Conservation (phyloP, 2,888 invertebrate genomes). For the Lasioglossum zephyrum region DNA sequence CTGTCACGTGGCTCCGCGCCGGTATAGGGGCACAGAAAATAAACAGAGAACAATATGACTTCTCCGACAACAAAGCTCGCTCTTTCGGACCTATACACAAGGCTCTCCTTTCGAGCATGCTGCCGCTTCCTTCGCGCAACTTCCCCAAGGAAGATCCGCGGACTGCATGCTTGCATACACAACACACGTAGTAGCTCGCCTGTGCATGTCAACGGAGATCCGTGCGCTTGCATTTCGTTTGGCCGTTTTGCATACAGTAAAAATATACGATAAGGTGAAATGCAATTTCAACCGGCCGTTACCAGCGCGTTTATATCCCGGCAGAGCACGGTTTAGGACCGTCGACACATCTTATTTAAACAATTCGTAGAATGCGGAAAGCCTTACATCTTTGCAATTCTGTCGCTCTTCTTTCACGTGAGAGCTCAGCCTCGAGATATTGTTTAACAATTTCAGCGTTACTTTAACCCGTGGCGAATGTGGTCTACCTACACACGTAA, state of each 20-base stretch:
- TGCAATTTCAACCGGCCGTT: constrained; percentile 24
- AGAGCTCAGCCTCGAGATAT: no score
- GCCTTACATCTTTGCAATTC: background rate
- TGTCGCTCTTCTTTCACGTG: background rate
- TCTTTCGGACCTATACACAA: constrained; percentile 24
- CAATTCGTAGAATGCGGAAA: background rate
- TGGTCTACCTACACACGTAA: no score
- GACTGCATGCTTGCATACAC: background rate
- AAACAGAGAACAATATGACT: constrained; percentile 35
- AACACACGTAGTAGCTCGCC: background rate
- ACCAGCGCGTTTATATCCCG: background rate
- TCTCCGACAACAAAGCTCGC: constrained; percentile 34
- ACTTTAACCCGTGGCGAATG: no score
- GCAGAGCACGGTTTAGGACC: background rate
- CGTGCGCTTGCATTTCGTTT: constrained; percentile 22
- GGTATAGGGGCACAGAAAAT: constrained; percentile 13
- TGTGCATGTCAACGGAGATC: background rate
- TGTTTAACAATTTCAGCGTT: no score
- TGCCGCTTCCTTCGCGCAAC: background rate
- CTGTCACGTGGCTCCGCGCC: background rate
- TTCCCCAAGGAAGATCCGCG: constrained; percentile 8
- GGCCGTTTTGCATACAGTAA: constrained; percentile 19
- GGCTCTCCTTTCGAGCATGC: constrained; percentile 19
- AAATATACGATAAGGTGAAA: constrained; percentile 29
- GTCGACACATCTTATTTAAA: background rate